A percentile compares a stretch with the other conserved stretches of the same genome.
Conservation (phyloP, 2,888 invertebrate species). For the Tetranychus piercei region DNA sequence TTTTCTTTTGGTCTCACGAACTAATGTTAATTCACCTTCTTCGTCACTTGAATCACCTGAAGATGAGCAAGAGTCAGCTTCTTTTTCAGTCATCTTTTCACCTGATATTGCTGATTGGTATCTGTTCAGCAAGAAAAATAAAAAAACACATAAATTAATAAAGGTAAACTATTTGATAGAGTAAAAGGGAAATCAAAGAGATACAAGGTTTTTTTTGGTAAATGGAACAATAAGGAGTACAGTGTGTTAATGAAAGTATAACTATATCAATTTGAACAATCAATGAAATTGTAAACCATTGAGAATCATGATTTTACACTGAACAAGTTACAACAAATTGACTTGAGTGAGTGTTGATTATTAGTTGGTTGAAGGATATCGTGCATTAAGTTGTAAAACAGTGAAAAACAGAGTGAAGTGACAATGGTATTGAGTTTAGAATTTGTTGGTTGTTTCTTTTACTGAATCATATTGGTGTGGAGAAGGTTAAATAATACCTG, state of each 20-base stretch:
- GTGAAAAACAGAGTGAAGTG: background rate
- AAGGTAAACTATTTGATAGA: too few species aligned
- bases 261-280: background rate
- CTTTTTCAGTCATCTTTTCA: constrained; percentile 25
- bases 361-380: background rate
- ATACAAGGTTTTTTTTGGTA: too few species aligned
- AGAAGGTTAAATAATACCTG: too few species aligned
- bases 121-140: constrained; percentile 16
- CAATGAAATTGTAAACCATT: background rate
- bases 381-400: too few species aligned
- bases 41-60: constrained; percentile 26
- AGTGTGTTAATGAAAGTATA: background rate
- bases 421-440: background rate
- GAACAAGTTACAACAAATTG: background rate
- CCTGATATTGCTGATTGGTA: constrained; percentile 27
- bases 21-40: constrained; percentile 19
- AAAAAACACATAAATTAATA: background rate
- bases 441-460: background rate
- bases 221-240: too few species aligned
- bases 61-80: constrained; percentile 23
- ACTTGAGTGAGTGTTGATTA: background rate
- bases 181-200: too few species aligned
- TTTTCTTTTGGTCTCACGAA: constrained; percentile 23
- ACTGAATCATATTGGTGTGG: background rate
- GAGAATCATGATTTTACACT: background rate